Conservation (phyloP, 1,140 invertebrate species). For the Lepeophtheirus salmonis region DNA sequence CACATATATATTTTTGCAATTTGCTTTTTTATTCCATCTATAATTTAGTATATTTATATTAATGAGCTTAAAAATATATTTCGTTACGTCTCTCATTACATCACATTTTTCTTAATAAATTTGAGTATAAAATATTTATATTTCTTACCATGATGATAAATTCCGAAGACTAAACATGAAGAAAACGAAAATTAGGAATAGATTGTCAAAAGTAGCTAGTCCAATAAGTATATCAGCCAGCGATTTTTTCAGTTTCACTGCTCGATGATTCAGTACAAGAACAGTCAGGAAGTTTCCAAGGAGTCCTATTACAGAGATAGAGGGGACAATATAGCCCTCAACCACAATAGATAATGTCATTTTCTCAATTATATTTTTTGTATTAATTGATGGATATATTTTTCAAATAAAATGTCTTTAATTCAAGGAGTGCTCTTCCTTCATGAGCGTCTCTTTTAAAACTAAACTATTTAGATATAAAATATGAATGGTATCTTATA, state of each 20-base stretch:
- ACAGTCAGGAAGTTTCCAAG: constrained; percentile 4
- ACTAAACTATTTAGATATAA: background rate
- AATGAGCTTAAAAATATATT: too few species aligned
- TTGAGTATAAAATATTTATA: background rate
- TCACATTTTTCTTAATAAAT: too few species aligned
- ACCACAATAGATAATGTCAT: constrained; percentile 1
- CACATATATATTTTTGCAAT: too few species aligned
- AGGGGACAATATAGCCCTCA: constrained; percentile 5
- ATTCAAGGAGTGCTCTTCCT: background rate
- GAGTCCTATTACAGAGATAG: background rate
- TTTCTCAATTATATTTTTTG: background rate
- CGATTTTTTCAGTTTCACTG: constrained; percentile 12
- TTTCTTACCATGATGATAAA: constrained; percentile 4
- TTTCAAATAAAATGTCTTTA: background rate
- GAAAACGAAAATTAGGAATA: constrained; percentile 4
- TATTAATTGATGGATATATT: background rate
- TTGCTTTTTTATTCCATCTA: too few species aligned
- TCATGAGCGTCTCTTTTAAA: background rate
- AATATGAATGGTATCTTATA: background rate
- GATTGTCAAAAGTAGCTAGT: constrained; percentile 11
- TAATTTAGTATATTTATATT: too few species aligned
- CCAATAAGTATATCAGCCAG: constrained; percentile 8
- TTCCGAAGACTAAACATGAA: constrained; percentile 10
- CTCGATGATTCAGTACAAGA: constrained; percentile 10
- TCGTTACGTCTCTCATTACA: too few species aligned